Base-by-base conservation (phyloP, 2,113 vertebrate genomes). In the Epinephelus moara region DNA sequence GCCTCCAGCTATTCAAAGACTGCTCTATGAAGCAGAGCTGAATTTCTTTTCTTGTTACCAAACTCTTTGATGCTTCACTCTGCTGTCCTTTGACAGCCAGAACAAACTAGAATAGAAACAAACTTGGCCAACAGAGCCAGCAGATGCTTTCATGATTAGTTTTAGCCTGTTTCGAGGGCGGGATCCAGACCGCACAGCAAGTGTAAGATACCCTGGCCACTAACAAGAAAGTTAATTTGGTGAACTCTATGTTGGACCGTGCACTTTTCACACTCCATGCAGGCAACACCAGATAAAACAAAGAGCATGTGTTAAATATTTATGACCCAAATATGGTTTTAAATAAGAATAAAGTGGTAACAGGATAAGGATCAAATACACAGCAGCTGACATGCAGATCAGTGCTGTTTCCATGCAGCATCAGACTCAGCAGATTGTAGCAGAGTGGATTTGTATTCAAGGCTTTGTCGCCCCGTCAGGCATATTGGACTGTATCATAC, bases 361-460 rank as follows among this genome's bases (percentile, higher is more conserved):
- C 15, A 2, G 49, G 11, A 78, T 40, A 49, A 49, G 14, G 76
- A 63, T 64, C 5, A 77, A 73, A 53, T 27, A 19, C 18, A 61
- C 53, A 74, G 81, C 19, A n/a, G 53, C 23, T 49, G 50, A 67
- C 19, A 23, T 68, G 23, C 55, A 30, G 70, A 55, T 83, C 63
- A 70, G 25, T 23, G 49, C 37, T 33, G 37, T 59, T 80, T 10
- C 71, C 49, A n/a, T 4, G 12, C 60, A 23, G 70, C 75, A 19
- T 70, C 70, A 23, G 25, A 55, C 62, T 84, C 77, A 72, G 70
- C 64, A 23, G 45, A 79, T 19, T 61, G 53, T 52, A 23, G 60
- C 25, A 23, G 45, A 79, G n/a, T 61, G 53, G 64, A 80, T 89
- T 72, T 78, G 61, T 78, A 74, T 84, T 89, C 75, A 30, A 25